phyloP scores from a whole-genome alignment of 2,797 vertebrate genomes.

The Sebastes trivittatus region DNA sequence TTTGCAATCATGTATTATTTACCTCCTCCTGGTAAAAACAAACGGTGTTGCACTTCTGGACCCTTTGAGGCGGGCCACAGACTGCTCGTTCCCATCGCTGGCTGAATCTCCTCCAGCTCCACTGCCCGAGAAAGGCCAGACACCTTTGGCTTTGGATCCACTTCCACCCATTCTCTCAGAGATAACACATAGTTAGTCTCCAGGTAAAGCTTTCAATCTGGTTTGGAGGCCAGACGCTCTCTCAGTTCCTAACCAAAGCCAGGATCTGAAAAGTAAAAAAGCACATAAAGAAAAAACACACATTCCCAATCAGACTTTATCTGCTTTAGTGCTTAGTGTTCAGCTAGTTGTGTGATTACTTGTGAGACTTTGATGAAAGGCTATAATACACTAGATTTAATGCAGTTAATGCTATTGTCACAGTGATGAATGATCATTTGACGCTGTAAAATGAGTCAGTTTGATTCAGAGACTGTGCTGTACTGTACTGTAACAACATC shows the following conservation, averaged over 20 bases:
- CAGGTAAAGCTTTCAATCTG: slow-evolving; percentile 37
- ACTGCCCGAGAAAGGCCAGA: slow-evolving; percentile 90
- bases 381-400: not conserved
- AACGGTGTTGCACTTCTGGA: slow-evolving; percentile 88
- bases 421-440: not conserved
- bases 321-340: not conserved
- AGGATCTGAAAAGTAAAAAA: slow-evolving; percentile 46
- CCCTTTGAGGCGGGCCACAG: slow-evolving; percentile 85
- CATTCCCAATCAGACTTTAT: not conserved
- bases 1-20: slow-evolving; percentile 49
- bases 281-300: slow-evolving; percentile 5
- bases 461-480: not conserved
- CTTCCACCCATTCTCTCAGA: slow-evolving; percentile 92
- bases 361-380: not conserved
- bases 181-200: slow-evolving; percentile 79
- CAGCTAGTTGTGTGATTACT: not conserved
- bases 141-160: slow-evolving; percentile 91
- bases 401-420: not conserved
- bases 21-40: slow-evolving; percentile 94
- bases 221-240: slow-evolving; percentile 34
- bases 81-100: slow-evolving; percentile 85
- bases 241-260: slow-evolving; percentile 27
- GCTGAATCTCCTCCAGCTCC: slow-evolving; percentile 79
- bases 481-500: too few relatives aligned
- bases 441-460: not conserved